Conservation (phyloP, 2,888 invertebrate species). For the Parnassius orleans region DNA sequence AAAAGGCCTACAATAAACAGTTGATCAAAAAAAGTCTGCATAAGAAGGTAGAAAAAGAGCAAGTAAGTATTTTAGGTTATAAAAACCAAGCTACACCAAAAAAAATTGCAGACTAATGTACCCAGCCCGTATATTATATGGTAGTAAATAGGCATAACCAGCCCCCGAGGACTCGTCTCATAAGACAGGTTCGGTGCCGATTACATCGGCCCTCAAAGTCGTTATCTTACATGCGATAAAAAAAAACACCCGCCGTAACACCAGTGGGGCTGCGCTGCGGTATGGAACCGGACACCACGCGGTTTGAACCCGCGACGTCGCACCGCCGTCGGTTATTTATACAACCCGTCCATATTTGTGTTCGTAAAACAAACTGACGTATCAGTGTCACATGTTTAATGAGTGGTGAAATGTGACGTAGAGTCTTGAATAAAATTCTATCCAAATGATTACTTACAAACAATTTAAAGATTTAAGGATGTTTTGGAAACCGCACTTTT, state of each 20-base stretch:
- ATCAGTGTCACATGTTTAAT: slow-evolving; percentile 24
- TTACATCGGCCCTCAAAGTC: slow-evolving; percentile 7
- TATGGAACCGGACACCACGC: slow-evolving; percentile 47
- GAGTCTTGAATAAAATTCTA: too few species aligned
- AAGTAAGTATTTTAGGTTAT: too few species aligned
- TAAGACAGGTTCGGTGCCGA: slow-evolving; percentile 3
- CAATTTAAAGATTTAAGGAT: too few species aligned
- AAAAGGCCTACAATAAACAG: too few species aligned
- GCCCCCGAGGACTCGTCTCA: neutral
- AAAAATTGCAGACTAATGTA: too few species aligned
- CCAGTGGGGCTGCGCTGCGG: slow-evolving; percentile 42
- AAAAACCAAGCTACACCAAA: too few species aligned
- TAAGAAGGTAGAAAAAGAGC: too few species aligned
- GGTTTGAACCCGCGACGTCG: slow-evolving; percentile 52
- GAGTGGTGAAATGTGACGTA: slow-evolving; percentile 4
- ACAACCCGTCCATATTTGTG: slow-evolving; percentile 28
- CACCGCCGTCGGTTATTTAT: slow-evolving; percentile 27
- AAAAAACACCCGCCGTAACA: slow-evolving; percentile 31
- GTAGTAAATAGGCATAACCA: neutral
- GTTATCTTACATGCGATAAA: slow-evolving; percentile 16
- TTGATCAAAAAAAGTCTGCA: too few species aligned
- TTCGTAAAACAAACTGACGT: slow-evolving; percentile 29
- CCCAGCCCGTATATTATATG: neutral
- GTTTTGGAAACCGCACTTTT: too few species aligned
- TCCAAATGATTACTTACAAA: too few species aligned